Conservation (phyloP, 2,113 vertebrate genomes). For the Pleuronectes platessa region DNA sequence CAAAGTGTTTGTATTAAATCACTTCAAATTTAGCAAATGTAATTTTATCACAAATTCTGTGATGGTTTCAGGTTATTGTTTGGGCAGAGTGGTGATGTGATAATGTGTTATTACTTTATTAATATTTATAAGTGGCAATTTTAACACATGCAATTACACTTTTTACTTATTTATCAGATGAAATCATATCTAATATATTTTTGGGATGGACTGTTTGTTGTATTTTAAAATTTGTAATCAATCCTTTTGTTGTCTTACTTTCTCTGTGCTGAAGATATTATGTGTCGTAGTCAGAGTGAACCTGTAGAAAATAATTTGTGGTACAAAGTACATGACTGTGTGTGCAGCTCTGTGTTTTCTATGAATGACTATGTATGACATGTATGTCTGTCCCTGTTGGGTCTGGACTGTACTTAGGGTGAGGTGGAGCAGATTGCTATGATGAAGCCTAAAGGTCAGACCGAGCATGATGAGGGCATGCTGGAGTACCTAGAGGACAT, state of each 20-base stretch:
- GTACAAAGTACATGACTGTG: neutral
- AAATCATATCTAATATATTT: neutral
- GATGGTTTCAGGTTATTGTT: neutral
- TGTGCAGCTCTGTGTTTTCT: neutral
- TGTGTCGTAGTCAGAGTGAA: neutral
- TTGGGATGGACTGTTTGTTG: neutral
- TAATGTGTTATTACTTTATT: neutral
- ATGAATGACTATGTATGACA: constrained; percentile 9
- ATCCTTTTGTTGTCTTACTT: constrained; percentile 1
- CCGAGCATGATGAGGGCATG: constrained; percentile 96
- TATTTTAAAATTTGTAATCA: neutral
- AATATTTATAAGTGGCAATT: neutral
- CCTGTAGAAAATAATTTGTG: neutral
- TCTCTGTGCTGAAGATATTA: constrained; percentile 1
- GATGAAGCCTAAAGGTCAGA: constrained; percentile 99
- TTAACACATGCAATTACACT: neutral
- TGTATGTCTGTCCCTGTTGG: constrained; percentile 33
- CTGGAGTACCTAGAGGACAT: constrained; percentile 97
- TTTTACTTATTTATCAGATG: neutral
- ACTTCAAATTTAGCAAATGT: neutral
- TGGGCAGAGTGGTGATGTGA: neutral
- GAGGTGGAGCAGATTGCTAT: constrained; percentile 98
- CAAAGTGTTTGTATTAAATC: constrained; percentile 8
- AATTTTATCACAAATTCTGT: constrained; percentile 9
- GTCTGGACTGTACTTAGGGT: constrained; percentile 82